These are phyloP conservation scores for Tretioscincus oriximinensis DNA, from an alignment of 2,113 vertebrate genomes.

Conservation along the genomic window DNA sequence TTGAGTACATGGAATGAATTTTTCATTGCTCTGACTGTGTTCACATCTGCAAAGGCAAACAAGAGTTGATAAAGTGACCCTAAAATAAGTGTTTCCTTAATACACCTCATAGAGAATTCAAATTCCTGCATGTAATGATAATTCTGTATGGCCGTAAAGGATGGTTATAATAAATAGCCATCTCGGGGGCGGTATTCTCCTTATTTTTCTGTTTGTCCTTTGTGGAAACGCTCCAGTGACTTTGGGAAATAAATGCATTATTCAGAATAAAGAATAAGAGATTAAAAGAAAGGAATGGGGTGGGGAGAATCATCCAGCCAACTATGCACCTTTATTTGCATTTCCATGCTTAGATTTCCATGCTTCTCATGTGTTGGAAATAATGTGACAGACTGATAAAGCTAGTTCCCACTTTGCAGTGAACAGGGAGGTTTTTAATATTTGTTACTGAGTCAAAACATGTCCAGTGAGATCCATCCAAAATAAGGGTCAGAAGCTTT, in stretches of 20 bases:
- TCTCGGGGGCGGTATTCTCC: background rate
- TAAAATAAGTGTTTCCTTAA: background rate
- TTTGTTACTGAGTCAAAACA: no score
- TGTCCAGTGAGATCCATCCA: no score
- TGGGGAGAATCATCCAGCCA: no score
- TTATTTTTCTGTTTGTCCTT: background rate
- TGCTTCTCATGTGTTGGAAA: no score
- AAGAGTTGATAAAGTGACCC: background rate
- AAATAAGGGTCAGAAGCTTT: no score
- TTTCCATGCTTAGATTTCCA: no score
- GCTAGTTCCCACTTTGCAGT: no score
- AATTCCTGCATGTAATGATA: background rate
- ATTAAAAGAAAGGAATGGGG: no score
- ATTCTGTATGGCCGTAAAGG: background rate
- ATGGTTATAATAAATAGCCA: background rate
- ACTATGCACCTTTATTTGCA: no score
- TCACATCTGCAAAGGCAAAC: background rate
- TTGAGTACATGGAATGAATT: background rate
- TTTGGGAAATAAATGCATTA: background rate
- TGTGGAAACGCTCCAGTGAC: background rate
- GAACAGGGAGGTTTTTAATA: no score
- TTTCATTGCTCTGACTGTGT: background rate
- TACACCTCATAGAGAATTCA: background rate
- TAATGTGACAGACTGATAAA: no score
- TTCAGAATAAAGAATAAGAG: background rate